phyloP scores from a whole-genome alignment of 2,888 invertebrate species.

The Nephrotoma appendiculata region DNA sequence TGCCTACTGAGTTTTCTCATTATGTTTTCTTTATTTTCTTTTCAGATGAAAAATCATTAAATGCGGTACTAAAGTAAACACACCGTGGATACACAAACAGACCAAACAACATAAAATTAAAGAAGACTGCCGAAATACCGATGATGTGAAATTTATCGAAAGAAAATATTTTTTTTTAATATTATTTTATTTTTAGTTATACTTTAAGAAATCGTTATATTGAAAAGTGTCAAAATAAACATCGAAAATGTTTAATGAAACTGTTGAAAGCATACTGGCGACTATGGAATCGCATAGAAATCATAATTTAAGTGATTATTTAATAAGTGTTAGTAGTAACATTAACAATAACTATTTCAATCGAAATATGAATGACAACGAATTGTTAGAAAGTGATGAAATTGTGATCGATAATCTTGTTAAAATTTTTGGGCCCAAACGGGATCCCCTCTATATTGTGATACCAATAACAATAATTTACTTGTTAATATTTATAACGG shows the following conservation, averaged over 20 bases:
- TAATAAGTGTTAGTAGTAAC: not conserved
- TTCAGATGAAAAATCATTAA: not conserved
- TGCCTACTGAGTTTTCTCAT: not conserved
- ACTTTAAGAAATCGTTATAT: not conserved
- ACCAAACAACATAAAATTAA: not conserved
- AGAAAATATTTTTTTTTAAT: not conserved
- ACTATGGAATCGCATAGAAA: not conserved
- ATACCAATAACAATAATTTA: slow-evolving; percentile 65
- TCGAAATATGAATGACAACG: not conserved
- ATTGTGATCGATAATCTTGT: slow-evolving; percentile 1
- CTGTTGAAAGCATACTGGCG: not conserved
- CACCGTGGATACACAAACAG: not conserved
- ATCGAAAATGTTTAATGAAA: not conserved
- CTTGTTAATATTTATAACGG: slow-evolving; percentile 59
- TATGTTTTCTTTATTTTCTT: not conserved
- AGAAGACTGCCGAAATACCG: not conserved
- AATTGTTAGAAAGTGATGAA: not conserved
- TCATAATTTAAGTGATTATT: not conserved
- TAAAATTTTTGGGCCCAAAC: slow-evolving; percentile 23
- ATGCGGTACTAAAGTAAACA: not conserved
- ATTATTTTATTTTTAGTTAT: not conserved
- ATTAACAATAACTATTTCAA: not conserved
- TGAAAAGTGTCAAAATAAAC: not conserved
- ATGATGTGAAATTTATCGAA: not conserved
- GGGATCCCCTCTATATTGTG: slow-evolving; percentile 46